Conservation (phyloP, 2,113 vertebrate genomes). For the Rousettus leschenaultii region DNA sequence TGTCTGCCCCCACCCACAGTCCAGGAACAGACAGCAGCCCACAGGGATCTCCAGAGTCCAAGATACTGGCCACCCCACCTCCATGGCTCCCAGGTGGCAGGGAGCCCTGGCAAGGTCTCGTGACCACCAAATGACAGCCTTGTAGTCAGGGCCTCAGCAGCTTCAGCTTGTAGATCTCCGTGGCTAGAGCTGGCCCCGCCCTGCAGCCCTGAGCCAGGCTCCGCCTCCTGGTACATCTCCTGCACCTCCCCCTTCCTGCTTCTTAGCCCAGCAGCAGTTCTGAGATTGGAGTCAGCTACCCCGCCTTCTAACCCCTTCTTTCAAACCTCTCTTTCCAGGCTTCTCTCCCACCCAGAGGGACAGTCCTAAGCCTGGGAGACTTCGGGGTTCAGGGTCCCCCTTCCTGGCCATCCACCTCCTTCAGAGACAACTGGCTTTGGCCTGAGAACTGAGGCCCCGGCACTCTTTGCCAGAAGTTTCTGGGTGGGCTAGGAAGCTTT, state of each 20-base stretch:
- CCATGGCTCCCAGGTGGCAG: neutral
- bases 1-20: neutral
- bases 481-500: neutral
- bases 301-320: neutral
- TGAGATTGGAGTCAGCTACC: slow-evolving; percentile 28
- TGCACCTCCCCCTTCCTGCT: slow-evolving; percentile 44
- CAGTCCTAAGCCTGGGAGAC: neutral
- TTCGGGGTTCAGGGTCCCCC: neutral
- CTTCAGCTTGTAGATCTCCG: neutral
- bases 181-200: neutral
- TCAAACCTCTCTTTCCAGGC: neutral
- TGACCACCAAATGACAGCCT: neutral
- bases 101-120: neutral
- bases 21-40: neutral
- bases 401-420: neutral
- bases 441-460: neutral
- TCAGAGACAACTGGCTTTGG: slow-evolving; percentile 1
- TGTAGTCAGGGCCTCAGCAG: neutral
- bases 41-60: neutral
- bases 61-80: neutral
- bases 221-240: neutral
- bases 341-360: neutral
- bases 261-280: slow-evolving; percentile 9
- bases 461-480: neutral
- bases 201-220: neutral